A percentile compares a stretch with the other conserved stretches of the same genome.
These are phyloP conservation scores for Ptilorrhoa leucosticta DNA, from an alignment of 2,113 vertebrate species.

Conservation along the genomic window DNA sequence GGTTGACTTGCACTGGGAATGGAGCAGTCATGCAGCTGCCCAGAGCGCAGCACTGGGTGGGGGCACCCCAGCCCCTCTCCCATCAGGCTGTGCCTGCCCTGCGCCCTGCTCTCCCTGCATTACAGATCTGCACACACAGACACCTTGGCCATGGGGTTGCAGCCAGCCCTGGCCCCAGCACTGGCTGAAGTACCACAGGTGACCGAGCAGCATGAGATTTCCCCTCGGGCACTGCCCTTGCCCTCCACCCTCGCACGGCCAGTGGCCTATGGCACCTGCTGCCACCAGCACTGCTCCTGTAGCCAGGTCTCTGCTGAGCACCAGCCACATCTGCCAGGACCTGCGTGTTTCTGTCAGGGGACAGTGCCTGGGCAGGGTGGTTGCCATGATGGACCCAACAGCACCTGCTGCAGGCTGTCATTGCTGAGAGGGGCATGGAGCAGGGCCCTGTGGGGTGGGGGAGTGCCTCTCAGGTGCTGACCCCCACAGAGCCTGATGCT, in stretches of 20 bases:
- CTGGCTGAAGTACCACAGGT: accelerated
- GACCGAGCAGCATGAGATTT: neutral
- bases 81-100: neutral
- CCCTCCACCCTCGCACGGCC: accelerated
- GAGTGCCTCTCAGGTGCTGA: neutral
- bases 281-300: accelerated
- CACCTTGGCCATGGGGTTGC: neutral
- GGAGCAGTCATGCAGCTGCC: neutral
- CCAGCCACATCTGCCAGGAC: neutral
- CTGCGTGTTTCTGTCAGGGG: accelerated
- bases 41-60: neutral
- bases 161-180: accelerated
- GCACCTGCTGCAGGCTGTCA: neutral
- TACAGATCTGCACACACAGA: neutral
- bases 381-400: neutral
- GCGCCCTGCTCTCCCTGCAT: neutral
- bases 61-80: neutral
- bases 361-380: neutral
- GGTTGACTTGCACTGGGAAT: neutral
- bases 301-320: neutral
- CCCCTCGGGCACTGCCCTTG: accelerated
- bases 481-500: neutral
- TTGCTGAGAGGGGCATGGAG: neutral
- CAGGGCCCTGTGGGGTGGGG: neutral
- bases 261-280: neutral